Conservation (phyloP, 2,888 invertebrate species). For the Drosophila siamana region DNA sequence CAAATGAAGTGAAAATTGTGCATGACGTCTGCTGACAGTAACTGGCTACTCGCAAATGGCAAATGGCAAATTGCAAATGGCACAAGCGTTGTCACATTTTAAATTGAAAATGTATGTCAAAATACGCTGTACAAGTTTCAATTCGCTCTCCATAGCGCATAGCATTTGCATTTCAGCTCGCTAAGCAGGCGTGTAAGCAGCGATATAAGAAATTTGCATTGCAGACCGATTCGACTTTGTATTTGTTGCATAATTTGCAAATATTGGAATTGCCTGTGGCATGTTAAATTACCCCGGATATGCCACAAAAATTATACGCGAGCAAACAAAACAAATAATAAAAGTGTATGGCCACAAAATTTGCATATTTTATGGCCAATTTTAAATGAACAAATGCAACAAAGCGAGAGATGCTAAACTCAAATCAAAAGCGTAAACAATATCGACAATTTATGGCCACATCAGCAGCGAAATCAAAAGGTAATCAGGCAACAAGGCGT, state of each 20-base stretch:
- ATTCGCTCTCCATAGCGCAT: conserved; percentile 27
- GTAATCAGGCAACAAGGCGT: conserved; percentile 51
- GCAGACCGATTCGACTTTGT: background rate
- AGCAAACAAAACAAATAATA: conserved; percentile 14
- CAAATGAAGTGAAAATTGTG: conserved; percentile 53
- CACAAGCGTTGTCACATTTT: conserved; percentile 63
- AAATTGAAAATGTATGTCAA: conserved; percentile 77
- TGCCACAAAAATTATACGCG: conserved; percentile 13
- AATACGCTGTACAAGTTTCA: conserved; percentile 17
- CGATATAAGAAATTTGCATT: background rate
- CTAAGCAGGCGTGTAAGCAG: conserved; percentile 39
- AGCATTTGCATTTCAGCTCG: conserved; percentile 37
- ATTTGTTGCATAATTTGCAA: conserved; percentile 22
- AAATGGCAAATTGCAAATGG: conserved; percentile 36
- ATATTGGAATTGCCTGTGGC: background rate
- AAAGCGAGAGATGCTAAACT: conserved; percentile 50
- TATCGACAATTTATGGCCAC: conserved; percentile 60
- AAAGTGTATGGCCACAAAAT: conserved; percentile 38
- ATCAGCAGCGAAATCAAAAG: conserved; percentile 52
- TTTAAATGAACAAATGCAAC: conserved; percentile 64
- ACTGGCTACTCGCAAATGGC: conserved; percentile 25
- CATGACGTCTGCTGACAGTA: conserved; percentile 23
- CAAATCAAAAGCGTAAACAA: conserved; percentile 64
- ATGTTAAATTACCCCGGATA: conserved; percentile 11
- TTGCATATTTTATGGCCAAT: conserved; percentile 70